Evolutionary conservation across 1,140 invertebrate species (phyloP), one percentile per base, ranked within the genome.

Genomic region (Drosophila kurseongensis): DNA sequence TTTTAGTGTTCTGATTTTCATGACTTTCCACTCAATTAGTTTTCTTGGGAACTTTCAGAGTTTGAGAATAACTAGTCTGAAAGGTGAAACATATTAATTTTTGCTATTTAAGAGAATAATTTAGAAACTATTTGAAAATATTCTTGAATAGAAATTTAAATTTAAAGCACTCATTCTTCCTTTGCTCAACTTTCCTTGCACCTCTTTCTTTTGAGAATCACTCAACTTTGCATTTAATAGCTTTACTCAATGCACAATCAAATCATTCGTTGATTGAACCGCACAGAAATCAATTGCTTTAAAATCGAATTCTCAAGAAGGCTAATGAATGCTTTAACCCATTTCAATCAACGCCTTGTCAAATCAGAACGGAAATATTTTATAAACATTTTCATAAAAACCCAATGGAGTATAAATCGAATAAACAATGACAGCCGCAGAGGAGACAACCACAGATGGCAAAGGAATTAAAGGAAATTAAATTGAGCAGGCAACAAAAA

Each of bases 351-450:
- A 48, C 83, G 47, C 32, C 48, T 47, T 75, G 83, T 88, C 83
- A 84, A 80, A 83, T 80, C 79, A 77, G 61, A 83, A 58, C 79
- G 79, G 84, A 88, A 83, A 88, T 88, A 89, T 89, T 88, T 89
- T 89, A 79, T 88, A 89, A 89, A 88, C 84, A 89, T 83, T 73
- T 88, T 75, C 75, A 62, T 35, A 57, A 57, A 47, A 59, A 48
- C 12, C 52, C 16, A 32, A 38, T 18, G 40, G 40, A 44, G 42
- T 42, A 16, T 56, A 55, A 65, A 66, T 65, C 27, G 54, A 58
- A 45, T 16, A 32, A 60, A 71, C 45, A 76, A 68, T 40, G 44
- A 60, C 56, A 57, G 48, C n/a, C 36, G 27, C 61, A 66, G 42
- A 45, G 56, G 41, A 58, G 56, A 51, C 44, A 29, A 69, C 42